A percentile compares a stretch with the other conserved stretches of the same genome.
phyloP scores from a whole-genome alignment of 2,113 vertebrate genomes.

The Nanorana parkeri region DNA sequence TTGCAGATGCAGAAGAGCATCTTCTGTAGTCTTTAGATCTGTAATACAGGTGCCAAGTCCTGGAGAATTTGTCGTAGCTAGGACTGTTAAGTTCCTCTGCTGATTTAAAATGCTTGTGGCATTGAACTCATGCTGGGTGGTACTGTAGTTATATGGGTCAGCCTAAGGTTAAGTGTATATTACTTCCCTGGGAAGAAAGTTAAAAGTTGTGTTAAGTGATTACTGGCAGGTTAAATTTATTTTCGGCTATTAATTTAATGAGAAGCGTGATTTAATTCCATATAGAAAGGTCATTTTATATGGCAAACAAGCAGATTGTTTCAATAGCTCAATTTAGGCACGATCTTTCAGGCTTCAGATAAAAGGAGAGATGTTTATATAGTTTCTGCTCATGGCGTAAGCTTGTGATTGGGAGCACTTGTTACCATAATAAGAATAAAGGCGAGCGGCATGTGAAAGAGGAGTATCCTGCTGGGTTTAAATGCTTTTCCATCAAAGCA shows the following conservation, averaged over 20 bases:
- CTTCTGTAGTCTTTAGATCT: no score
- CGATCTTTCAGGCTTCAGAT: slow-evolving; percentile 15
- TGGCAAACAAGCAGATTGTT: slow-evolving; percentile 21
- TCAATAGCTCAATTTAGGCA: slow-evolving; percentile 26
- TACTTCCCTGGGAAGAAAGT: slow-evolving; percentile 35
- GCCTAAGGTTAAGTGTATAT: slow-evolving; percentile 51
- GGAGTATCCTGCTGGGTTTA: not conserved
- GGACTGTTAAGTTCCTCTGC: not conserved
- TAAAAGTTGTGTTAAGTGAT: slow-evolving; percentile 49
- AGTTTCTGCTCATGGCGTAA: slow-evolving; percentile 30
- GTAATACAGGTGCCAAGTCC: no score
- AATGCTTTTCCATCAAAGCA: slow-evolving; percentile 36
- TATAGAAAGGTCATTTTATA: slow-evolving; percentile 9
- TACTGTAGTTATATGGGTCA: slow-evolving; percentile 51
- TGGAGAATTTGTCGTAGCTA: no score
- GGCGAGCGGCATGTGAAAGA: slow-evolving; percentile 8
- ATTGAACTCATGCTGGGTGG: slow-evolving; percentile 12
- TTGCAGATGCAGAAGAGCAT: no score
- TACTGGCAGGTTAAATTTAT: slow-evolving; percentile 26
- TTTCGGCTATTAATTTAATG: slow-evolving; percentile 40
- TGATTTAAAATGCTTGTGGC: not conserved
- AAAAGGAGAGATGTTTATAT: slow-evolving; percentile 42
- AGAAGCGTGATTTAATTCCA: slow-evolving; percentile 24
- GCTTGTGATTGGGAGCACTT: slow-evolving; percentile 43
- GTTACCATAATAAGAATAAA: slow-evolving; percentile 36